Evolutionary conservation across 2,113 vertebrate species (phyloP).

Genomic region (Kryptolebias marmoratus): DNA sequence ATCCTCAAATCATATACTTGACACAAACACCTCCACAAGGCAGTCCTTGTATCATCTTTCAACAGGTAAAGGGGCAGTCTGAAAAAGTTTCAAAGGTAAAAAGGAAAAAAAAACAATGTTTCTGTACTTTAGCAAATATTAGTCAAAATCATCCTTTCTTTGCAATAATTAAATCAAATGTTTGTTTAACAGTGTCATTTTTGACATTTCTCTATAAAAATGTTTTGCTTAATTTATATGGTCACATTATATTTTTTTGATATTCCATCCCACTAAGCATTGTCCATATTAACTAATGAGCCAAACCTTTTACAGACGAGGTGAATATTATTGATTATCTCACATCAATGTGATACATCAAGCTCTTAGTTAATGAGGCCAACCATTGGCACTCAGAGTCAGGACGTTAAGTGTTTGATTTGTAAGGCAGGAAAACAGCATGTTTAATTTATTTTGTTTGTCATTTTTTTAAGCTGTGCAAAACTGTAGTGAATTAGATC

Average conservation of each 20-base stretch:
- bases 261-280: neutral
- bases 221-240: too few species aligned
- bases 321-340: neutral
- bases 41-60: conserved; percentile 3
- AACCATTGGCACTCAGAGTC: neutral
- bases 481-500: too few species aligned
- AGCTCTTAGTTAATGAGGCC: neutral
- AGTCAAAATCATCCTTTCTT: neutral
- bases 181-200: neutral
- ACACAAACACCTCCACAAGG: conserved; percentile 7
- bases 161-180: neutral
- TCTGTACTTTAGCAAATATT: neutral
- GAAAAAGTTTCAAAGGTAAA: neutral
- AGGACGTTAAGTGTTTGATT: too few species aligned
- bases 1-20: conserved; percentile 3
- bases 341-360: neutral
- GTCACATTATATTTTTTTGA: too few species aligned
- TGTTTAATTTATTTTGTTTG: too few species aligned
- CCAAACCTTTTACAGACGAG: neutral
- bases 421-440: too few species aligned
- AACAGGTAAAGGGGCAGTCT: neutral
- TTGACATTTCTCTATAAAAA: neutral
- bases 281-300: neutral
- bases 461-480: too few species aligned
- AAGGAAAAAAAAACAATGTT: neutral